Evolutionary conservation across 1,140 invertebrate species (phyloP).

Genomic region (Paraescarpia echinospica): DNA sequence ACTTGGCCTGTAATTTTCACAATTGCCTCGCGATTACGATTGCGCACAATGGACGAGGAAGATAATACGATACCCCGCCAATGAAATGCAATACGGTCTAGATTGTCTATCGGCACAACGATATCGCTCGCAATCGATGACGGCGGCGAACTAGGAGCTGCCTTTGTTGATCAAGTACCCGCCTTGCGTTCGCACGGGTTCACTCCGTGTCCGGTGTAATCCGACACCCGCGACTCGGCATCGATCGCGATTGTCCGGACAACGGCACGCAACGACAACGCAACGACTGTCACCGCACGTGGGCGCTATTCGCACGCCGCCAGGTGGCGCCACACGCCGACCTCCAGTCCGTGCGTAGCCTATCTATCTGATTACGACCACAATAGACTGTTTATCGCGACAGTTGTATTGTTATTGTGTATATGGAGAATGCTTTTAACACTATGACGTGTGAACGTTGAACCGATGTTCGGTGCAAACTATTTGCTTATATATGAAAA

Average conservation of each 20-base stretch:
- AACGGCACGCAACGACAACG: not conserved
- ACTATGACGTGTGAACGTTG: no score
- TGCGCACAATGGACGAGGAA: not conserved
- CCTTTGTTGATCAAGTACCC: not conserved
- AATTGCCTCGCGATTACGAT: not conserved
- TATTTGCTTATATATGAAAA: no score
- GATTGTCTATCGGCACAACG: not conserved
- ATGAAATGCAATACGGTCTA: not conserved
- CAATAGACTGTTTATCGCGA: no score
- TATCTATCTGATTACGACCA: not conserved
- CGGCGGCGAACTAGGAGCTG: not conserved
- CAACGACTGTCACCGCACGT: not conserved
- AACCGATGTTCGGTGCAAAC: no score
- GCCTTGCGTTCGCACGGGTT: not conserved
- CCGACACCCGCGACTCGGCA: not conserved
- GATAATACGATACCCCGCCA: not conserved
- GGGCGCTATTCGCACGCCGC: not conserved
- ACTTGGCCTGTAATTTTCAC: not conserved
- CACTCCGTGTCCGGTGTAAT: not conserved
- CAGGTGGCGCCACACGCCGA: not conserved
- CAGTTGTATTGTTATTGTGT: no score
- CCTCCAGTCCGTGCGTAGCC: not conserved
- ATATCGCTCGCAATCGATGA: not conserved
- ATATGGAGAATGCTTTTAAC: no score
- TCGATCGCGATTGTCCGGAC: not conserved